Percentiles rank a stretch among this genome's conserved stretches.
Conservation (phyloP, 2,888 invertebrate genomes). For the Microctonus hyperodae region DNA sequence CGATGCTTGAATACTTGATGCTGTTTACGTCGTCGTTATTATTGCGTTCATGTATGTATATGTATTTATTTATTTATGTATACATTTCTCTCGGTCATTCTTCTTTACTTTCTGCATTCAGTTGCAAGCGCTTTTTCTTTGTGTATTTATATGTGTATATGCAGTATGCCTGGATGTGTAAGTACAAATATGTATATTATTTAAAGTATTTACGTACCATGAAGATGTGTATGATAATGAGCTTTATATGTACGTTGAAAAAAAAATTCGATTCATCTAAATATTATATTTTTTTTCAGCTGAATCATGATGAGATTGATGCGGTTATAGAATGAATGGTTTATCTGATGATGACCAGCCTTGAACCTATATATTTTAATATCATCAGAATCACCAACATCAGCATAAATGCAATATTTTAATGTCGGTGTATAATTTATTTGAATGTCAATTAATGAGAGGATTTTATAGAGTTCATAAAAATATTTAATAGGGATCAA, state of each 20-base stretch:
- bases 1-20: slow-evolving; percentile 34
- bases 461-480: too few relatives aligned
- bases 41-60: slow-evolving; percentile 29
- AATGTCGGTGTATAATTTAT: too few relatives aligned
- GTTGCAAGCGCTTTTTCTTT: neutral
- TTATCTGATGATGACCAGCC: slow-evolving; percentile 20
- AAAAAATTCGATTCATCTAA: neutral
- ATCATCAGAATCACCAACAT: neutral
- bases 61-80: slow-evolving; percentile 1
- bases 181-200: too few relatives aligned
- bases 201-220: neutral
- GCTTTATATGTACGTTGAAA: too few relatives aligned
- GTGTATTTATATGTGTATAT: neutral
- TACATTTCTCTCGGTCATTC: slow-evolving; percentile 14
- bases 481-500: too few relatives aligned
- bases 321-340: neutral
- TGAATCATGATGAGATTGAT: slow-evolving; percentile 12
- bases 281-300: slow-evolving; percentile 6
- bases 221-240: slow-evolving; percentile 4
- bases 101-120: neutral
- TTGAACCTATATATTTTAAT: slow-evolving; percentile 21
- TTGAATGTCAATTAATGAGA: too few relatives aligned
- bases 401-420: neutral
- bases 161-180: too few relatives aligned
- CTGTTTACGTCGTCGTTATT: slow-evolving; percentile 3